These are phyloP conservation scores for Adoxophyes honmai DNA, from an alignment of 1,140 invertebrate species.

Conservation along the genomic window DNA sequence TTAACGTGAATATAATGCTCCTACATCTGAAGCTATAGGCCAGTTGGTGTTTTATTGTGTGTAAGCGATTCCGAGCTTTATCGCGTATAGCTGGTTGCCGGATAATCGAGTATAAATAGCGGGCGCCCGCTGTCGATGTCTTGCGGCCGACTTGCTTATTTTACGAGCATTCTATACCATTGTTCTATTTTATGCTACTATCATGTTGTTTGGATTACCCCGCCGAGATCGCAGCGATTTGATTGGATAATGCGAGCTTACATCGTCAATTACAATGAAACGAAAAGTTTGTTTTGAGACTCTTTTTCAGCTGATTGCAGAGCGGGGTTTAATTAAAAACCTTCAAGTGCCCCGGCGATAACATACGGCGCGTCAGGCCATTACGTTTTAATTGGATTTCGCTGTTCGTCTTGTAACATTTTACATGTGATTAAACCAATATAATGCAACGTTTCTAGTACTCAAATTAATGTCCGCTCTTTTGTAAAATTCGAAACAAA, in stretches of 20 bases:
- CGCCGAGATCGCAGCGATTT: neutral
- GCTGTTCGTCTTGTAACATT: no score
- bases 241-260: neutral
- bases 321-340: neutral
- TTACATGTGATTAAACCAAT: no score
- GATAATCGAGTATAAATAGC: conserved; percentile 69
- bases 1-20: conserved; percentile 65
- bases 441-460: no score
- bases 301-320: conserved; percentile 10
- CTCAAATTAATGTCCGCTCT: no score
- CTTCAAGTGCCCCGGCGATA: no score
- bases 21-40: conserved; percentile 42
- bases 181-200: conserved; percentile 17
- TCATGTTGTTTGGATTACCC: conserved; percentile 14
- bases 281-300: conserved; percentile 1
- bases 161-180: conserved; percentile 16
- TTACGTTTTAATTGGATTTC: neutral
- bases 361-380: no score
- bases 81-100: conserved; percentile 69
- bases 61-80: conserved; percentile 54
- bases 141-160: conserved; percentile 16
- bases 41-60: conserved; percentile 66
- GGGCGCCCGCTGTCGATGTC: conserved; percentile 40
- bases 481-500: no score
- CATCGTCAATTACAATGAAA: neutral